A percentile compares a stretch with the other conserved stretches of the same genome.
phyloP scores from a whole-genome alignment of 2,113 vertebrate genomes.

The Takifugu bimaculatus region DNA sequence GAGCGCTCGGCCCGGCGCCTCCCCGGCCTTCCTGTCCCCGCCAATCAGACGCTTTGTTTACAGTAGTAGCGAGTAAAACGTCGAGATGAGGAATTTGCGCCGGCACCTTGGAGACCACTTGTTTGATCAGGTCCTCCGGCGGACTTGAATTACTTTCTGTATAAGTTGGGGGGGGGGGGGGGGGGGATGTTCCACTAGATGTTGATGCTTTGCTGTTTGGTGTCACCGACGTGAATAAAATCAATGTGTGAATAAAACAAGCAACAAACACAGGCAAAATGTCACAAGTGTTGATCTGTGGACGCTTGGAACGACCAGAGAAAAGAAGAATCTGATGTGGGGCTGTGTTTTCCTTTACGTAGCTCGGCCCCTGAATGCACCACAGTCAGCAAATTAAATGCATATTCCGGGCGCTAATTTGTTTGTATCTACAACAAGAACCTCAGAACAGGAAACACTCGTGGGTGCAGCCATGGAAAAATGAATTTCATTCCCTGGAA shows the following conservation, averaged over 20 bases:
- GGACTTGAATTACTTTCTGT: background rate
- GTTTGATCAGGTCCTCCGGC: slow-evolving; percentile 24
- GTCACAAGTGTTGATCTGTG: background rate
- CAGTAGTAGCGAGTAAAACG: slow-evolving; percentile 16
- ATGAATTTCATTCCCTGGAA: no score
- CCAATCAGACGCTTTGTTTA: slow-evolving; percentile 50
- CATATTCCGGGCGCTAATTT: no score
- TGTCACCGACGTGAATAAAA: background rate
- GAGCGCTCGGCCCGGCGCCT: slow-evolving; percentile 42
- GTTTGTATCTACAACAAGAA: no score
- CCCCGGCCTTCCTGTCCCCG: slow-evolving; percentile 27
- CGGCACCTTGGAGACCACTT: slow-evolving; percentile 35
- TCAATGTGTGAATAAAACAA: slow-evolving; percentile 10
- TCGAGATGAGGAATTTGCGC: slow-evolving; percentile 26
- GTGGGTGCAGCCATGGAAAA: no score
- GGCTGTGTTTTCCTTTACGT: no score
- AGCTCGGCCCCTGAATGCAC: no score
- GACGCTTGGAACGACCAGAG: no score
- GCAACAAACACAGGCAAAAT: slow-evolving; percentile 10
- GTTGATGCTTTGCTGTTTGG: slow-evolving; percentile 32
- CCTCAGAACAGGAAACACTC: no score
- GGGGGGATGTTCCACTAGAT: slow-evolving; percentile 1
- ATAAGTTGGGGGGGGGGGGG: background rate
- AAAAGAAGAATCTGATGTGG: no score
- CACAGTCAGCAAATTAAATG: no score